A percentile compares a stretch with the other conserved stretches of the same genome.
Conservation (phyloP, 2,113 vertebrate genomes). For the Pterocles burchelli region DNA sequence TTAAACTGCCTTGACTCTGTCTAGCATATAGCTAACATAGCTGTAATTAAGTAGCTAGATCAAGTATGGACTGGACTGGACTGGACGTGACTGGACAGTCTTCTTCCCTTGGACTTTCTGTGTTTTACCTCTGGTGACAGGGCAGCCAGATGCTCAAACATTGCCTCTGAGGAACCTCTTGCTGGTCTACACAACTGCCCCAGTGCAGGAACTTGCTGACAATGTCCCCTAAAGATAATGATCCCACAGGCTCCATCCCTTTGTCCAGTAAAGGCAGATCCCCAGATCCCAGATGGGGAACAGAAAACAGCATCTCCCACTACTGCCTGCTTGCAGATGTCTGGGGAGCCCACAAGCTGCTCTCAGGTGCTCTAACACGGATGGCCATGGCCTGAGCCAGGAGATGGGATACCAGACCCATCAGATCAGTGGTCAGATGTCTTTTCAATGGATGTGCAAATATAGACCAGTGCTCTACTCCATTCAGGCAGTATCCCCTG, state of each 20-base stretch:
- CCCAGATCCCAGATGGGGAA: background rate
- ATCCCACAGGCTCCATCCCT: background rate
- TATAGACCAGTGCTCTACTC: background rate
- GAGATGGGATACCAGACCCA: background rate
- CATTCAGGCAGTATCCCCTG: background rate
- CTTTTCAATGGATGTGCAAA: background rate
- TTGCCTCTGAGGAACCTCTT: background rate
- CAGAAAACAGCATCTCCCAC: background rate
- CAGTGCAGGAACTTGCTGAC: background rate
- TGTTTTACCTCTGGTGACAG: background rate
- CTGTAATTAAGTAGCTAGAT: background rate
- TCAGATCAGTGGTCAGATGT: background rate
- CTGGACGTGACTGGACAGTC: background rate
- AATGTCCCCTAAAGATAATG: background rate
- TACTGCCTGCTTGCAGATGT: fast-evolving
- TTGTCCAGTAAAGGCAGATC: background rate
- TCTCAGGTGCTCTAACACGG: background rate
- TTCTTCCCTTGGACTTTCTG: background rate
- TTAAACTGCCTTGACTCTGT: background rate
- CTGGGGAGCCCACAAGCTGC: background rate
- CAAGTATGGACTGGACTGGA: background rate
- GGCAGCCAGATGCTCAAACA: background rate
- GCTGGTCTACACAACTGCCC: background rate
- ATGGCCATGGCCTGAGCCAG: background rate
- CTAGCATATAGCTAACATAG: background rate